Percentiles rank a stretch among this genome's conserved stretches.
Evolutionary conservation across 2,888 invertebrate species (phyloP).

Genomic region (Sinhomidia bicolor): DNA sequence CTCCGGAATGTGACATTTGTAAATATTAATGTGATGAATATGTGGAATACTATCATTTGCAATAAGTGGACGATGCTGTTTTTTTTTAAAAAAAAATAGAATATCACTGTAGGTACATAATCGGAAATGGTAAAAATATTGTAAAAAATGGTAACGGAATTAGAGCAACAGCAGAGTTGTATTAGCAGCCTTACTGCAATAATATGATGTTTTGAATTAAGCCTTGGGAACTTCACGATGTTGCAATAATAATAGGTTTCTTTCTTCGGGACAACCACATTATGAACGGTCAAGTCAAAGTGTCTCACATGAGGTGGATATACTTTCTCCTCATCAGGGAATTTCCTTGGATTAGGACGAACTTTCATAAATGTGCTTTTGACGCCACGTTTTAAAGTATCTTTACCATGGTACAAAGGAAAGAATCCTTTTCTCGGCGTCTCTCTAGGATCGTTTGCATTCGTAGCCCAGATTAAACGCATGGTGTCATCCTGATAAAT

Average conservation of each 20-base stretch:
- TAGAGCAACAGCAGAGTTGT: no score
- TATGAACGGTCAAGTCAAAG: conserved; percentile 40
- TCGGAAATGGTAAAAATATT: no score
- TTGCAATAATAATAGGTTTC: conserved; percentile 94
- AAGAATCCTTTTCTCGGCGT: conserved; percentile 81
- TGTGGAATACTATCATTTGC: conserved; percentile 84
- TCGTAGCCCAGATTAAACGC: conserved; percentile 89
- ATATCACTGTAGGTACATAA: no score
- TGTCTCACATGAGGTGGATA: conserved; percentile 54
- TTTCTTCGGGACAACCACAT: conserved; percentile 78
- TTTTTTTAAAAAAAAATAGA: not conserved
- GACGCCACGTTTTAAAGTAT: conserved; percentile 86
- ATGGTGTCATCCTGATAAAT: conserved; percentile 85
- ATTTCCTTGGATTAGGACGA: conserved; percentile 46
- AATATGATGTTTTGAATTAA: conserved; percentile 89
- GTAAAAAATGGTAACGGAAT: not conserved
- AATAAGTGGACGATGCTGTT: conserved; percentile 83
- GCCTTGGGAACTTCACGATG: conserved; percentile 89
- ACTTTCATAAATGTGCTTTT: conserved; percentile 85
- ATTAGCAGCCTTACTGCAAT: conserved; percentile 85
- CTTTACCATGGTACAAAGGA: conserved; percentile 81
- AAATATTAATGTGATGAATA: conserved; percentile 93
- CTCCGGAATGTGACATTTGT: conserved; percentile 86
- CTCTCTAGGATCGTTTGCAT: conserved; percentile 48
- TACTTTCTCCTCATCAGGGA: conserved; percentile 60